Percentiles rank a stretch among this genome's conserved stretches.
These are phyloP conservation scores for Drosophila trapezifrons DNA, from an alignment of 1,140 invertebrate genomes.

Conservation along the genomic window DNA sequence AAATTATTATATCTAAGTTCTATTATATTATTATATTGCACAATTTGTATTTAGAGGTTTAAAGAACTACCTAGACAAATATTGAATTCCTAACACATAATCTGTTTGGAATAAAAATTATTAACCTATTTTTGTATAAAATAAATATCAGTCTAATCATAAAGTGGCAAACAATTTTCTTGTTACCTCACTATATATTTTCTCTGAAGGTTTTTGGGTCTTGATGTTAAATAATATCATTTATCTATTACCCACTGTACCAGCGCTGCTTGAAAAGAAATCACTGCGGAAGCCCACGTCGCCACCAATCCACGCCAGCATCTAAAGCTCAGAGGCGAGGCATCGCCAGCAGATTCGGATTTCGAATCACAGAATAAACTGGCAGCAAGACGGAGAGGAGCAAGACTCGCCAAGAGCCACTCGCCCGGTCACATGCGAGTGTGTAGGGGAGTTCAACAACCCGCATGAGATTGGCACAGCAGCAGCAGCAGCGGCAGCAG, in stretches of 20 bases:
- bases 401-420: slow-evolving; percentile 61
- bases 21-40: too few species aligned
- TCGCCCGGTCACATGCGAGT: slow-evolving; percentile 68
- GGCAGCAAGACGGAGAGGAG: slow-evolving; percentile 14
- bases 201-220: too few species aligned
- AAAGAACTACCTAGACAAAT: too few species aligned
- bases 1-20: too few species aligned
- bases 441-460: slow-evolving; percentile 64
- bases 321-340: slow-evolving; percentile 19
- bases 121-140: too few species aligned
- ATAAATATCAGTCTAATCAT: too few species aligned
- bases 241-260: slow-evolving; percentile 11
- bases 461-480: slow-evolving; percentile 61
- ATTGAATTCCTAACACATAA: too few species aligned
- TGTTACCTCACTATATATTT: too few species aligned
- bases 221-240: too few species aligned
- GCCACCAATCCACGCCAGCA: slow-evolving; percentile 35
- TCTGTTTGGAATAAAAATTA: too few species aligned
- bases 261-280: slow-evolving; percentile 33
- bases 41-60: too few species aligned
- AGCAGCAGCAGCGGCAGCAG: slow-evolving; percentile 16
- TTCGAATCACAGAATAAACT: slow-evolving; percentile 38
- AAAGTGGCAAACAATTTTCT: too few species aligned
- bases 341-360: slow-evolving; percentile 47
- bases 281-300: slow-evolving; percentile 51